Base-by-base conservation (phyloP, 2,113 vertebrate species). In the Rhipidura dahli region DNA sequence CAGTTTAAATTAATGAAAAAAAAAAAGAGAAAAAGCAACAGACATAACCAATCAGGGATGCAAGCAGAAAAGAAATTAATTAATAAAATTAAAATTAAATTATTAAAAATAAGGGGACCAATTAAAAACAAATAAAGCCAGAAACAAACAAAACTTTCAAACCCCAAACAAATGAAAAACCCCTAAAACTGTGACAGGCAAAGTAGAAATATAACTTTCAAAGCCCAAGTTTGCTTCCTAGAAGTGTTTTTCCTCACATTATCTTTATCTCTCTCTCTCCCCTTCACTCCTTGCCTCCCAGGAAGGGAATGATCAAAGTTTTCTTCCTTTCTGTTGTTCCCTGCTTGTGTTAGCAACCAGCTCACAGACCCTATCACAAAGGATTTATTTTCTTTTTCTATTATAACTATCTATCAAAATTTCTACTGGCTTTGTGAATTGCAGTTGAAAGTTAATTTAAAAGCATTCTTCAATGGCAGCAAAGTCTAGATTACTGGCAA, bases 381-480 rank as follows among this genome's bases (percentile, higher is more conserved):
- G 26, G 30, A 72, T 88, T 89, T 89, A 37, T 90, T 83, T 87
- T 83, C 26, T 54, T 83, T 39, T 86, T 71, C 53, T 71, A 12
- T 39, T 51, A 59, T 22, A 83, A 63, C n/a, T 71, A 65, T 71
- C n/a, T 84, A 84, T 50, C 31, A 81, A 75, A 40, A 68, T 85
- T 75, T 64, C 73, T 79, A 31, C 23, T 72, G 22, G 26, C 28
- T 78, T 75, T 80, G 37, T 82, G 82, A 92, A 79, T 45, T 66
- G n/a, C 71, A 89, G 66, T 53, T 84, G 73, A 56, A 96, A 93
- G 77, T 72, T 4, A 93, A 89, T 83, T 92, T 76, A 76, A 90
- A 94, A 88, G 33, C 47, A 83, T 81, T 66, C 40, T 70, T 85
- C 88, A 65, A 81, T 6, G 17, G 65, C 75, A 97, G 54, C 63